Conservation (phyloP, 2,888 invertebrate species). For the Neoascia interrupta region DNA sequence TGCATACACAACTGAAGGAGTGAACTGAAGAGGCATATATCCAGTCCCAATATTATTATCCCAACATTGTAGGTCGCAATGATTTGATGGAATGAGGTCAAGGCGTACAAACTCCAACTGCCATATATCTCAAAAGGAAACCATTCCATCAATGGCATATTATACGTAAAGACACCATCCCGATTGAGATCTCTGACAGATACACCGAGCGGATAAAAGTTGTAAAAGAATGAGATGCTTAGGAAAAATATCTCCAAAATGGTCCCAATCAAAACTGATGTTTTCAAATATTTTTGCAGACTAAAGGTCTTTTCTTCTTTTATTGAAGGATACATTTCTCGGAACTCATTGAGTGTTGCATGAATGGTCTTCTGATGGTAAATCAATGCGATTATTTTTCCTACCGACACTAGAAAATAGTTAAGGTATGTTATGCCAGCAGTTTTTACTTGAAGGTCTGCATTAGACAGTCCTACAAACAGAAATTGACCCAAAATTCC, state of each 20-base stretch:
- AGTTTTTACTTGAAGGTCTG: background rate
- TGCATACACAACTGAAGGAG: conserved; percentile 62
- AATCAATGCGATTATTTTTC: conserved; percentile 42
- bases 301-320: conserved; percentile 7
- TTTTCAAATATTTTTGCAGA: background rate
- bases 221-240: conserved; percentile 5
- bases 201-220: background rate
- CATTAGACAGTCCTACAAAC: background rate
- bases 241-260: conserved; percentile 15
- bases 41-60: conserved; percentile 37
- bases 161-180: background rate
- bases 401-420: conserved; percentile 44
- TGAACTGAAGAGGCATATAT: conserved; percentile 56
- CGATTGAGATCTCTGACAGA: background rate
- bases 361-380: conserved; percentile 29
- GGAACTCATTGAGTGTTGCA: conserved; percentile 16
- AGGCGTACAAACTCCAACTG: background rate
- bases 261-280: conserved; percentile 19
- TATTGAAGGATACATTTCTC: conserved; percentile 16
- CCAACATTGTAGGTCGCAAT: background rate
- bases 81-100: conserved; percentile 3
- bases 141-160: conserved; percentile 3
- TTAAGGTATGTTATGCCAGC: conserved; percentile 26
- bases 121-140: background rate
- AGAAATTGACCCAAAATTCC: background rate